Evolutionary conservation across 1,140 invertebrate species (phyloP), one percentile per base, ranked within the genome.

Genomic region (Pseudomyrmex pallidus): DNA sequence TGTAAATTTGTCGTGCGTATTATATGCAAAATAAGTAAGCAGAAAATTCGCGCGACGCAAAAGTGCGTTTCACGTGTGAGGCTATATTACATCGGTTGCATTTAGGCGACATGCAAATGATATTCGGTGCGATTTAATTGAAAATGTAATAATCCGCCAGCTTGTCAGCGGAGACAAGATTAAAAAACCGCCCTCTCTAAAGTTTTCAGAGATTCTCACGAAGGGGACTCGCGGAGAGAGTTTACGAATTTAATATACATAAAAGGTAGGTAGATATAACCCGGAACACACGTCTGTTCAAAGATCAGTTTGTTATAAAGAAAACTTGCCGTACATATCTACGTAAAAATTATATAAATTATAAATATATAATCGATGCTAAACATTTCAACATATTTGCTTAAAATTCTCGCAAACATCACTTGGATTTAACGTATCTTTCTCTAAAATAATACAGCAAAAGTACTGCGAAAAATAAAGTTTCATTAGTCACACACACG

Each of bases 161-260:
- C n/a, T 82, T 76, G 8, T 57, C 22, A 57, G 22, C 15, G 17
- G 25, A 76, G 35, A 17, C 56, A 17, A 62, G 70, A 83, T 76
- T 76, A 83, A 83, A 63, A 44, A 76, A 20, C 12, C 25, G 7
- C 12, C 17, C 20, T 74, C 25, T 73, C 68, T 82, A n/a, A 82
- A 62, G 68, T 82, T 82, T 83, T 76, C 62, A 54, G 17, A 7
- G 35, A 83, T 52, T 59, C 46, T 22, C 61, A 35, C 50, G 72
- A 22, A 59, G 8, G 52, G 7, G 7, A 68, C 10, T 25, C 15
- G 13, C 44, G 48, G 10, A 13, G 50, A 50, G 17, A 66, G 17
- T 83, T 82, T 83, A 83, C 62, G 52, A 64, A 63, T 83, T 83
- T 64, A 64, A 48, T 74, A 50, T 76, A 56, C 44, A 72, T 59